Evolutionary conservation across 2,113 vertebrate species (phyloP), one percentile per base, ranked within the genome.

Genomic region (Chaetodon auriga): DNA sequence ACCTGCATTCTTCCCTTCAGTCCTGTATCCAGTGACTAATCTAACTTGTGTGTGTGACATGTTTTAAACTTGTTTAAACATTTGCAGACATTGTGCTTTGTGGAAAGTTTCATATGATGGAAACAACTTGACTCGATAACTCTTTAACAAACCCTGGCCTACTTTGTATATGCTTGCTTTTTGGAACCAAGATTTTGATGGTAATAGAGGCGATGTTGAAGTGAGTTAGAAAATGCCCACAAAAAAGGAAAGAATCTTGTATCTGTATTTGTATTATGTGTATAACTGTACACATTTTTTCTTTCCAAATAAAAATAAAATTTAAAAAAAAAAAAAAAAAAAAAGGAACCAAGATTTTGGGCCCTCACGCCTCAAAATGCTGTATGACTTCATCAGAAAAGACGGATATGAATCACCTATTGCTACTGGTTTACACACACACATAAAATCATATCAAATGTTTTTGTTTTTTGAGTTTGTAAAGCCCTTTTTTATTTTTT

Each of bases 41-140:
- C 48, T 35, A 23, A 53, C 19, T 2, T 54, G 63, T 57, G 55
- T 48, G n/a, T 62, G 70, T n/a, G 25, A 86, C 58, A 68, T 2
- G 2, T 46, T 53, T 79, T 43, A 61, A 68, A 78, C 30, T 60
- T 7, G 85, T 82, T 89, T 83, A 90, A 92, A 89, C 79, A 92
- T 90, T 92, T 82, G 81, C 86, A 71, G 80, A 84, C 57, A 46
- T 15, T 11, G 7, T 35, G 11, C 25, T 75, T 7, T 81, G 43
- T 79, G 87, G 87, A 89, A 92, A 90, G 60, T 45, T 9, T 9
- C 10, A 19, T 45, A 36, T 51, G 43, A 70, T 82, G 65, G 78
- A 88, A 83, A 76, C 46, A 74, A n/a, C 62, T 55, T 30, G 64
- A 77, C 41, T 13, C 23, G 70, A 78, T 85, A 68, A 92, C 72